Evolutionary conservation across 2,113 vertebrate species (phyloP), one percentile per base, ranked within the genome.

Genomic region (Spea multiplicata): DNA sequence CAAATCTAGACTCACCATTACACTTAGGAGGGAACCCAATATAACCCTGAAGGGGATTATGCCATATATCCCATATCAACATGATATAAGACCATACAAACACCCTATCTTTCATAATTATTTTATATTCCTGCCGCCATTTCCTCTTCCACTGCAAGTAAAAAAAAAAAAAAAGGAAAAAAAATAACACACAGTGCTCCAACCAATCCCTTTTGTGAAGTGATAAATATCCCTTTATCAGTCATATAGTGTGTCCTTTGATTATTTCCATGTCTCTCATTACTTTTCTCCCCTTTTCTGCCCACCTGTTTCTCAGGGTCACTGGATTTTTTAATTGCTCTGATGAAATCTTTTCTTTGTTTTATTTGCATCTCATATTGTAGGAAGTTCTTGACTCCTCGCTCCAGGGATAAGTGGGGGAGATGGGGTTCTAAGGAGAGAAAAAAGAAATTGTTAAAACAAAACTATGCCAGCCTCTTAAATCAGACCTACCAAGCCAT

Each of bases 341-440:
- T 93, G 59, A 88, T 48, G 53, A 95, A 99, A 82, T 99, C 97
- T 4, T 92, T 90, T 2, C 97, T 95, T 68, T 90, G 91, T 80
- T 88, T 88, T 75, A 97, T 84, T 10, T 89, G 92, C 47, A 93
- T 89, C 83, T 97, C 95, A 0, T 97, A 99, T 75, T 96, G 92
- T 0, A 86, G 88, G 75, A 97, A 94, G 0, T 91, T 94, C 84
- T 97, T 93, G 68, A 92, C 89, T 74, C 97, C 97, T 0, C 86
- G 87, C 84, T 98, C 97, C 44, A 98, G 84, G 81, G 95, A 93
- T 70, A 99, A 88, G 84, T 97, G 88, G 0, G 97, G 97, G 71
- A 86, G 92, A 84, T 98, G 95, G 61, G 97, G 95, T 83, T 99
- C 97, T 99, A 87, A 9, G 8, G 5, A 4, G 61, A 62, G n/a